These are phyloP conservation scores for Tupiocoris notatus DNA, from an alignment of 2,888 invertebrate species.

Conservation along the genomic window DNA sequence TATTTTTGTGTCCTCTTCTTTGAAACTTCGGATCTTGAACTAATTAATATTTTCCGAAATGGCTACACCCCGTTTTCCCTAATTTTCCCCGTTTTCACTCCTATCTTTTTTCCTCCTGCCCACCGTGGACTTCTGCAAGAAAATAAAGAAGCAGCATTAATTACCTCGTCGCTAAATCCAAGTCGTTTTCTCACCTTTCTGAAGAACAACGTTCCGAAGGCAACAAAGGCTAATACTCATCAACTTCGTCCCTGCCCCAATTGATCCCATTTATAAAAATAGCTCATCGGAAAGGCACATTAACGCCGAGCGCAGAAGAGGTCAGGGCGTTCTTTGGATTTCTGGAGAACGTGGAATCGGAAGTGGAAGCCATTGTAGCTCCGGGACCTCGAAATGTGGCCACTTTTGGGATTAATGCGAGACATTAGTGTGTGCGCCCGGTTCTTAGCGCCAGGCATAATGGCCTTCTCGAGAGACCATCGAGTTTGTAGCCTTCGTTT, in stretches of 20 bases:
- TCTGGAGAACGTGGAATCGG: neutral
- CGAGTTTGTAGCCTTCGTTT: neutral
- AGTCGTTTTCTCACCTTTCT: too few relatives aligned
- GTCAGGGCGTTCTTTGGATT: neutral
- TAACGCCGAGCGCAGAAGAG: slow-evolving; percentile 33
- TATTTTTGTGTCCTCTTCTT: too few relatives aligned
- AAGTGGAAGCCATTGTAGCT: slow-evolving; percentile 38
- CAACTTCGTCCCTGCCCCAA: neutral
- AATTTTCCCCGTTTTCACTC: too few relatives aligned
- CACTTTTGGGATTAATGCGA: slow-evolving; percentile 43
- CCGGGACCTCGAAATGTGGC: slow-evolving; percentile 32
- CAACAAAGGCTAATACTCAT: neutral
- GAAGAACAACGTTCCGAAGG: neutral
- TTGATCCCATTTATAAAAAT: slow-evolving; percentile 42
- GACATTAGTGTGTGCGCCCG: slow-evolving; percentile 35
- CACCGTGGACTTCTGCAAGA: too few relatives aligned
- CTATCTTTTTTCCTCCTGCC: too few relatives aligned
- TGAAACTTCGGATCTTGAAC: too few relatives aligned
- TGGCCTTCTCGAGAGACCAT: slow-evolving; percentile 25
- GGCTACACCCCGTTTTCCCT: too few relatives aligned
- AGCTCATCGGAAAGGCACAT: slow-evolving; percentile 37
- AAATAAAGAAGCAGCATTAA: too few relatives aligned
- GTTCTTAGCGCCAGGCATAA: slow-evolving; percentile 41
- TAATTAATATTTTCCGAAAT: too few relatives aligned
- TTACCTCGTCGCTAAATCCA: too few relatives aligned